Evolutionary conservation across 2,113 vertebrate genomes (phyloP).

Genomic region (Tychaedon coryphoeus): DNA sequence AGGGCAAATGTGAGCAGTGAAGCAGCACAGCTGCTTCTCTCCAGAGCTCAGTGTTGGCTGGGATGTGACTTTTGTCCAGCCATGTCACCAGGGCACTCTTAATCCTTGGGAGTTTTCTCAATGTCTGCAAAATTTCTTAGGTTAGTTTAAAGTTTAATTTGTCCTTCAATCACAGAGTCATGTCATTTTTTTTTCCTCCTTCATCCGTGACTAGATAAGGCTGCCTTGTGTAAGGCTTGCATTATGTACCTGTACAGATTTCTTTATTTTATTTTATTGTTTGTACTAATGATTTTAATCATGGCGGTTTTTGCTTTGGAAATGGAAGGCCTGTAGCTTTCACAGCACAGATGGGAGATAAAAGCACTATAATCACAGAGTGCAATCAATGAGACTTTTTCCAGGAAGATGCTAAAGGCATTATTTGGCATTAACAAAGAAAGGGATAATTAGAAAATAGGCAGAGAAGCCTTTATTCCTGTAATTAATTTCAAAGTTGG

Average conservation of each 20-base stretch:
- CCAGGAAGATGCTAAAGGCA: slow-evolving; percentile 55
- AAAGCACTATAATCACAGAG: slow-evolving; percentile 46
- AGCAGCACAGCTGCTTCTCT: neutral
- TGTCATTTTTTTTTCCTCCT: rapidly evolving
- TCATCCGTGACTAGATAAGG: neutral
- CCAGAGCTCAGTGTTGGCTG: neutral
- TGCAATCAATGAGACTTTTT: slow-evolving; percentile 47
- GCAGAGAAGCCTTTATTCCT: slow-evolving; percentile 54
- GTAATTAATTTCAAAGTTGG: slow-evolving; percentile 56
- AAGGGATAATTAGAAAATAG: slow-evolving; percentile 56
- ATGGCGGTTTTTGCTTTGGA: neutral
- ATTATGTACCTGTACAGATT: neutral
- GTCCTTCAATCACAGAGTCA: neutral
- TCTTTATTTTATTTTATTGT: slow-evolving; percentile 13
- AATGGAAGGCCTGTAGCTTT: slow-evolving; percentile 31
- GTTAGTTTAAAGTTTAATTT: neutral
- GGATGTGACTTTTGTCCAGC: rapidly evolving
- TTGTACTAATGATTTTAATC: neutral
- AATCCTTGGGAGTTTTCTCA: neutral
- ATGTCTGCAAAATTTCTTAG: neutral
- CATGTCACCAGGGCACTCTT: neutral
- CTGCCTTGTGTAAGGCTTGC: neutral
- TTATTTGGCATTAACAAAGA: slow-evolving; percentile 63
- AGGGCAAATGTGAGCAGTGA: neutral
- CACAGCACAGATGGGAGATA: slow-evolving; percentile 54